phyloP scores from a whole-genome alignment of 2,113 vertebrate species.

The Sclerurus mexicanus region DNA sequence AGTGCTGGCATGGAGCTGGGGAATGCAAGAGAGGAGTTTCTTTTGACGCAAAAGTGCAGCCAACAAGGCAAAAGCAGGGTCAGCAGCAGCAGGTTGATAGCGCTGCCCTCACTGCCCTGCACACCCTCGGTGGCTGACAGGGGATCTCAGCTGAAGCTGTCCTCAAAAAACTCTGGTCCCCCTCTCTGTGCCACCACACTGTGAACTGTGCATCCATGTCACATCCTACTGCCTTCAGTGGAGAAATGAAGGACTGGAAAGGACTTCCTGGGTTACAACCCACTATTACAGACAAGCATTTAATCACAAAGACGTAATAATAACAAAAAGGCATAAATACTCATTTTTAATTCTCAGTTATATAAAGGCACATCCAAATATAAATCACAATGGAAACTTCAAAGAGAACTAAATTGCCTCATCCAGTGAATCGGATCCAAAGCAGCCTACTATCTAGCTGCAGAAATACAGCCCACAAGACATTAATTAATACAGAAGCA shows the following conservation, averaged over 20 bases:
- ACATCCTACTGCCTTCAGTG: not conserved
- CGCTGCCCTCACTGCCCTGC: not conserved
- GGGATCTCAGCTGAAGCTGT: not conserved
- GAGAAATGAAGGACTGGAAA: not conserved
- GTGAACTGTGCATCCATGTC: not conserved
- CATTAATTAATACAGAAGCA: slow-evolving; percentile 46
- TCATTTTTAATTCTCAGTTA: not conserved
- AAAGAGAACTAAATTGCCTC: slow-evolving; percentile 45
- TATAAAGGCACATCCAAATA: slow-evolving; percentile 49
- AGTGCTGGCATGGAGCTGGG: not conserved
- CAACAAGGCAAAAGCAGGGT: not conserved
- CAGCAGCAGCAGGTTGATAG: not conserved
- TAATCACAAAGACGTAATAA: not conserved
- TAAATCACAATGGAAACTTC: slow-evolving; percentile 56
- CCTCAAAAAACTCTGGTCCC: not conserved
- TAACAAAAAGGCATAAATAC: slow-evolving; percentile 8
- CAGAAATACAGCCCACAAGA: slow-evolving; percentile 21
- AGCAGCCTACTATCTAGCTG: slow-evolving; percentile 10
- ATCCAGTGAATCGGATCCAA: slow-evolving; percentile 46
- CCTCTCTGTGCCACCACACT: not conserved
- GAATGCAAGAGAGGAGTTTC: not conserved
- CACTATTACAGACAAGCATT: not conserved
- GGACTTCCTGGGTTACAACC: not conserved
- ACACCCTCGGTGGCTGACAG: not conserved
- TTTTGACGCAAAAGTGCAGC: not conserved